Percentiles rank a stretch among this genome's conserved stretches.
Evolutionary conservation across 2,797 vertebrate species (phyloP).

Genomic region (Parambassis ranga): DNA sequence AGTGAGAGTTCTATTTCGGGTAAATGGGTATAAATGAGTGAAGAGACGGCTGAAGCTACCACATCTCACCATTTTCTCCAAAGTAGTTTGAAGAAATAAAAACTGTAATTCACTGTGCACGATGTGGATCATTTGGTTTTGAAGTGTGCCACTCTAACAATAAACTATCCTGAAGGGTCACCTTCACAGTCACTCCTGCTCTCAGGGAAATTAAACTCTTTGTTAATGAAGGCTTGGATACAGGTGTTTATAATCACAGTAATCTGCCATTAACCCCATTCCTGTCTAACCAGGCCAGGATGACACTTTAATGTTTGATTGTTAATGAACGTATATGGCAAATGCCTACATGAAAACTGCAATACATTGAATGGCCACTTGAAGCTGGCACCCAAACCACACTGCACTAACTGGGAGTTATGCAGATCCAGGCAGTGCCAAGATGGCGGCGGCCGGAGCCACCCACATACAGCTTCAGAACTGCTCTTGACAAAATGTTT

Average conservation of each 20-base stretch:
- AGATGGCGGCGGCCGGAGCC: too few species aligned
- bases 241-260: slow-evolving; percentile 27
- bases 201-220: slow-evolving; percentile 35
- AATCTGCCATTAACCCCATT: slow-evolving; percentile 54
- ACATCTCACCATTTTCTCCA: too few species aligned
- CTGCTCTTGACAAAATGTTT: too few species aligned
- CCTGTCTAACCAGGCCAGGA: neutral
- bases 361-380: too few species aligned
- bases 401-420: too few species aligned
- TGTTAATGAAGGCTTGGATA: slow-evolving; percentile 26
- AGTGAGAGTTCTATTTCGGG: too few species aligned
- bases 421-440: too few species aligned
- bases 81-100: neutral
- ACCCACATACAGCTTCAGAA: too few species aligned
- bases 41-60: too few species aligned
- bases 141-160: neutral
- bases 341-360: too few species aligned
- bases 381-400: too few species aligned
- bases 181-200: neutral
- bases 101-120: neutral
- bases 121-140: neutral
- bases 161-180: neutral
- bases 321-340: neutral
- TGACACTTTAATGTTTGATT: slow-evolving; percentile 4
- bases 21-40: too few species aligned